phyloP scores from a whole-genome alignment of 2,797 vertebrate genomes.

The Eidolon dupreanum region DNA sequence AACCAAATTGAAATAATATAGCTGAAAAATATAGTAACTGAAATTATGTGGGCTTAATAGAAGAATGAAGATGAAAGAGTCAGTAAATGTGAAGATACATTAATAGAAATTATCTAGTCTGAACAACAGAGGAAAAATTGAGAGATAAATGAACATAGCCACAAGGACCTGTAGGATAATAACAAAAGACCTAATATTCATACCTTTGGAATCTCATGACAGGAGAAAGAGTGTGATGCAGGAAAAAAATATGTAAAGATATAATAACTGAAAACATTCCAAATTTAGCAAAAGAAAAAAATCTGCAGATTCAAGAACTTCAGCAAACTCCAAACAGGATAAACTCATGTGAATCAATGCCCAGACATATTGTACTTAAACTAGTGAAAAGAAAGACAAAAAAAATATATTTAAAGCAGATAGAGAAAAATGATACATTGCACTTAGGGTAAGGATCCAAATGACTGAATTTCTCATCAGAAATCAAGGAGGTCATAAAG shows the following conservation, averaged over 20 bases:
- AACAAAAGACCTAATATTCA: neutral
- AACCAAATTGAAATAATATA: constrained; percentile 21
- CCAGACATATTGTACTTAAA: neutral
- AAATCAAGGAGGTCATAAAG: neutral
- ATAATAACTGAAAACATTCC: constrained; percentile 38
- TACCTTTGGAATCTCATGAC: neutral
- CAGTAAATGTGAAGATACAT: constrained; percentile 1
- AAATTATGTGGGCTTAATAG: neutral
- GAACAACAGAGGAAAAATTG: constrained; percentile 10
- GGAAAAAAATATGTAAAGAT: neutral
- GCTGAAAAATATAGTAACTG: constrained; percentile 10
- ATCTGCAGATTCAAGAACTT: neutral
- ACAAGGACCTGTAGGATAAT: neutral
- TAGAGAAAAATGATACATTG: constrained; percentile 14
- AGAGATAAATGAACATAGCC: constrained; percentile 22
- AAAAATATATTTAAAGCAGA: neutral
- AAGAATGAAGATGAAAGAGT: neutral
- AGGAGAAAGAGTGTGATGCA: neutral
- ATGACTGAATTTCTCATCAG: constrained; percentile 39
- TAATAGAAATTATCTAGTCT: neutral
- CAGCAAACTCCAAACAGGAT: constrained; percentile 1
- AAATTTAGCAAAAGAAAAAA: constrained; percentile 22
- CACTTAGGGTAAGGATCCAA: neutral
- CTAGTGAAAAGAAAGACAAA: neutral
- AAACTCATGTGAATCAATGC: constrained; percentile 22